phyloP scores from a whole-genome alignment of 2,797 vertebrate species.

The Esox lucius region DNA sequence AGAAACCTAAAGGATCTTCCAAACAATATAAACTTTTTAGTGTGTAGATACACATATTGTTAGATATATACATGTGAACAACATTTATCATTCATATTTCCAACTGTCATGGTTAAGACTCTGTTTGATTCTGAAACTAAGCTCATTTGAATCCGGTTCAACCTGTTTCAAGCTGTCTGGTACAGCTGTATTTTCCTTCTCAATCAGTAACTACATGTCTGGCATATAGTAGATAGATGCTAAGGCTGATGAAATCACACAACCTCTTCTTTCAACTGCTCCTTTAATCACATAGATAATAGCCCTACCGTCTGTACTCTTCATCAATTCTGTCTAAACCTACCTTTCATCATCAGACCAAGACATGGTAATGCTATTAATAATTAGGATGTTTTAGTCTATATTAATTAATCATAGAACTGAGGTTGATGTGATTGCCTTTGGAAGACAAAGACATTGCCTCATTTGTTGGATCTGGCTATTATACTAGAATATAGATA shows the following conservation, averaged over 20 bases:
- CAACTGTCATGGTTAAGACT: not conserved
- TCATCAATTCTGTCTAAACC: not conserved
- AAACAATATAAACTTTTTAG: too few relatives aligned
- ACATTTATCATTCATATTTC: not conserved
- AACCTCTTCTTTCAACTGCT: slow-evolving; percentile 48
- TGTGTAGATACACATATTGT: too few relatives aligned
- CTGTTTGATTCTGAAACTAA: not conserved
- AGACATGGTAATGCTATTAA: slow-evolving; percentile 31
- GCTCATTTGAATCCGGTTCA: not conserved
- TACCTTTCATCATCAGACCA: slow-evolving; percentile 42
- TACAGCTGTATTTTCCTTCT: slow-evolving; percentile 19
- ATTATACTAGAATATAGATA: too few relatives aligned
- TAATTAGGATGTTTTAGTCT: slow-evolving; percentile 34
- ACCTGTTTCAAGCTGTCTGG: not conserved
- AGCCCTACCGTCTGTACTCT: not conserved
- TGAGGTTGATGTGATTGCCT: too few relatives aligned
- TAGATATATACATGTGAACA: not conserved
- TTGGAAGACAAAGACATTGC: too few relatives aligned
- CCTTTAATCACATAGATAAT: slow-evolving; percentile 25
- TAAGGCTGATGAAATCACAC: slow-evolving; percentile 26
- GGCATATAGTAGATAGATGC: slow-evolving; percentile 34
- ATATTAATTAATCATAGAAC: slow-evolving; percentile 27
- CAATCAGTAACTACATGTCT: slow-evolving; percentile 35
- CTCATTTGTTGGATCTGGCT: too few relatives aligned
- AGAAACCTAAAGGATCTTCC: too few relatives aligned